These are phyloP conservation scores for Megaceryle maxima DNA, from an alignment of 2,113 vertebrate species.

Conservation along the genomic window DNA sequence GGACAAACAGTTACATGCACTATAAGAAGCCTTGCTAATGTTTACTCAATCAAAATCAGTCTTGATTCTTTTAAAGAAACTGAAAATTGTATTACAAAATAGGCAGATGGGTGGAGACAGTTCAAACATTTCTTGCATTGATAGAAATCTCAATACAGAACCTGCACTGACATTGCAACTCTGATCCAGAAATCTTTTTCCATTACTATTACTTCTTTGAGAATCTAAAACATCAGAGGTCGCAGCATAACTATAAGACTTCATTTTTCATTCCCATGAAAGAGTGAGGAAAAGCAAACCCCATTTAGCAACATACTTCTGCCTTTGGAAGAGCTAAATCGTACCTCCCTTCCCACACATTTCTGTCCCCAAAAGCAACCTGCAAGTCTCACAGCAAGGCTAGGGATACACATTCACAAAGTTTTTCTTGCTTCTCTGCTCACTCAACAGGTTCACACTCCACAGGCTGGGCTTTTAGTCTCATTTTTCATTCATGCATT, in stretches of 20 bases:
- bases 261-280: not conserved
- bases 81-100: not conserved
- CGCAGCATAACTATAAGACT: not conserved
- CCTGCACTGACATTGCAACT: not conserved
- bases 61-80: not conserved
- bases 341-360: constrained; percentile 18
- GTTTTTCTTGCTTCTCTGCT: constrained; percentile 18
- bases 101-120: not conserved
- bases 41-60: not conserved
- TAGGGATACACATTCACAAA: not conserved
- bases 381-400: constrained; percentile 34
- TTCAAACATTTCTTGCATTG: not conserved
- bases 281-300: not conserved
- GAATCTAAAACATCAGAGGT: not conserved
- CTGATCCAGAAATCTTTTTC: not conserved
- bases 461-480: not conserved
- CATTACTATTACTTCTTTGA: not conserved
- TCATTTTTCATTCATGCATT: too few species aligned
- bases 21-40: not conserved
- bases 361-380: not conserved
- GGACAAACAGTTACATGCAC: not conserved
- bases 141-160: not conserved
- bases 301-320: constrained; percentile 9
- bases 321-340: constrained; percentile 10
- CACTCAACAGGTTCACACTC: constrained; percentile 38